Percentiles rank a stretch among this genome's conserved stretches.
Conservation (phyloP, 2,797 vertebrate species). For the Pseudochaenichthys georgianus region DNA sequence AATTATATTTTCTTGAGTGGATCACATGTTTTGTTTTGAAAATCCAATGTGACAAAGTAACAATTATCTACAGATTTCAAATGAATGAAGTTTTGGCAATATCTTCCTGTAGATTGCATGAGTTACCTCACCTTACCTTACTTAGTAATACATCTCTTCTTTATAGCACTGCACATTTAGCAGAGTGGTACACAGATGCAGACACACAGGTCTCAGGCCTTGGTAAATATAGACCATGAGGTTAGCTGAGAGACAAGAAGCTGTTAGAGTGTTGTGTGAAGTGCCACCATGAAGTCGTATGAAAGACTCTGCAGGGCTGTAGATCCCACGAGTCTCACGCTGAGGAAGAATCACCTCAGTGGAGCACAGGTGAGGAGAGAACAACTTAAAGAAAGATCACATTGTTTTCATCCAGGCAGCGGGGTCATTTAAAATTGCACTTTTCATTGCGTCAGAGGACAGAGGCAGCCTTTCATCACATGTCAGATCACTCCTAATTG, state of each 20-base stretch:
- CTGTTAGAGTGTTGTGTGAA: slow-evolving; percentile 11
- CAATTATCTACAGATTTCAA: neutral
- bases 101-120: neutral
- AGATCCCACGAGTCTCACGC: neutral
- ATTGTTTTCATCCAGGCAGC: neutral
- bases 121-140: no score
- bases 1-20: neutral
- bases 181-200: slow-evolving; percentile 34
- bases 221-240: slow-evolving; percentile 61
- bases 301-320: neutral
- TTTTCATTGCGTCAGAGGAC: neutral
- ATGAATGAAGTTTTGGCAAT: neutral
- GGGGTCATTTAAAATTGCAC: neutral
- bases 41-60: neutral
- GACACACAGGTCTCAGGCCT: slow-evolving; percentile 11
- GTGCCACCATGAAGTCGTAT: slow-evolving; percentile 17
- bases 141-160: neutral
- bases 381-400: neutral
- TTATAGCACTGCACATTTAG: slow-evolving; percentile 6
- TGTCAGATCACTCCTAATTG: slow-evolving; percentile 27
- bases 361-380: slow-evolving; percentile 48
- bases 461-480: slow-evolving; percentile 38
- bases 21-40: neutral
- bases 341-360: neutral
- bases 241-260: slow-evolving; percentile 21